Percentiles rank a stretch among this genome's conserved stretches.
Conservation (phyloP, 2,113 vertebrate genomes). For the Poeciliopsis occidentalis region DNA sequence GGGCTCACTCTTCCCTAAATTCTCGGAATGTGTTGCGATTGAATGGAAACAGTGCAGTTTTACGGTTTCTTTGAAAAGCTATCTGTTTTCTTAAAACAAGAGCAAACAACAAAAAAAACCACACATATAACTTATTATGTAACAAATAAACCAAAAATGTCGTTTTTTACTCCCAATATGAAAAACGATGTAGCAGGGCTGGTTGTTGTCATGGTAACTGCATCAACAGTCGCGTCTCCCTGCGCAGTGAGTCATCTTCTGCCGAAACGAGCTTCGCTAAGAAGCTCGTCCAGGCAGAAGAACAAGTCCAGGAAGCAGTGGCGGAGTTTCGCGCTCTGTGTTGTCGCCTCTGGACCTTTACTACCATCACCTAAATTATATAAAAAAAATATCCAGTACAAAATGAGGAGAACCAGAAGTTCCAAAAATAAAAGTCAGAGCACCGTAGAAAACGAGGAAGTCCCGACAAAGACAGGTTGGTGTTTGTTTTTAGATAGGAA, state of each 20-base stretch:
- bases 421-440: constrained; percentile 38
- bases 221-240: fast-evolving
- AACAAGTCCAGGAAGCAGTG: neutral
- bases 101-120: too few species aligned
- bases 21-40: too few species aligned
- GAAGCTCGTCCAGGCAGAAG: too few species aligned
- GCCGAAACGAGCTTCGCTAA: neutral
- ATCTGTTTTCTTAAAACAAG: too few species aligned
- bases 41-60: too few species aligned
- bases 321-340: constrained; percentile 10
- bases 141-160: too few species aligned
- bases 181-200: too few species aligned
- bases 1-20: constrained; percentile 9
- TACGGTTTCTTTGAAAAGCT: too few species aligned
- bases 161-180: too few species aligned
- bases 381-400: neutral
- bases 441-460: constrained; percentile 22
- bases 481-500: neutral
- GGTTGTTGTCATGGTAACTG: neutral
- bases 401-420: constrained; percentile 73
- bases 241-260: neutral
- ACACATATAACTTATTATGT: too few species aligned
- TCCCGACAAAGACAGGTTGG: constrained; percentile 61
- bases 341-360: neutral
- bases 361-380: fast-evolving